Evolutionary conservation across 1,140 invertebrate species (phyloP), one percentile per base, ranked within the genome.

Genomic region (Temnothorax longispinosus): DNA sequence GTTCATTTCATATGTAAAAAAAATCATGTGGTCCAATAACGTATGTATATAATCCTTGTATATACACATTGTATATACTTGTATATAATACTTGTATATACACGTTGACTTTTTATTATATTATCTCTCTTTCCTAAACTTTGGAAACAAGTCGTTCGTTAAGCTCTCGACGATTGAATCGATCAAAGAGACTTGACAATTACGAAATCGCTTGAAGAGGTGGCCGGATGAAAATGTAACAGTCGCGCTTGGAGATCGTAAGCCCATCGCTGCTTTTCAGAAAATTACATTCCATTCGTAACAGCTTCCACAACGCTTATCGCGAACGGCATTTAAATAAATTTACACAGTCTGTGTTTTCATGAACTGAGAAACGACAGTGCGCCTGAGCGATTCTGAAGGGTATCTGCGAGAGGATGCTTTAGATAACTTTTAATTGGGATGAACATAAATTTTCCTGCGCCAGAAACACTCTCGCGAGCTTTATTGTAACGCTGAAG

Each of bases 211-310:
- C 27, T 52, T 27, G 54, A 47, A 47, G 32, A 60, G n/a, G 18
- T 47, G 78, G 65, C 38, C 38, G 41, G 47, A 75, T 84, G 67
- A 44, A 84, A 75, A 50, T 38, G 69, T 62, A 84, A 75, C 80
- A 50, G 80, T 75, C 32, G 38, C 54, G 41, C 80, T 35, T 50
- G 69, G 65, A 84, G 38, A 84, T 75, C 32, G 80, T 74, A 47
- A 84, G 80, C 41, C 67, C 27, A 50, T 58, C 44, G 54, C 67
- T 74, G 67, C 80, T 50, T 75, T 84, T 84, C 69, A 50, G 80
- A 44, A 84, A 84, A 84, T 84, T 84, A 84, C 69, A 84, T 84
- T 84, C 69, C 69, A 84, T 84, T 84, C 56, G 74, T 84, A 84
- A 84, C 80, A 60, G 80, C 80, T 84, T 84, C 56, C 44, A 74